phyloP scores from a whole-genome alignment of 2,797 vertebrate genomes.

The Melanotaenia trifasciata region DNA sequence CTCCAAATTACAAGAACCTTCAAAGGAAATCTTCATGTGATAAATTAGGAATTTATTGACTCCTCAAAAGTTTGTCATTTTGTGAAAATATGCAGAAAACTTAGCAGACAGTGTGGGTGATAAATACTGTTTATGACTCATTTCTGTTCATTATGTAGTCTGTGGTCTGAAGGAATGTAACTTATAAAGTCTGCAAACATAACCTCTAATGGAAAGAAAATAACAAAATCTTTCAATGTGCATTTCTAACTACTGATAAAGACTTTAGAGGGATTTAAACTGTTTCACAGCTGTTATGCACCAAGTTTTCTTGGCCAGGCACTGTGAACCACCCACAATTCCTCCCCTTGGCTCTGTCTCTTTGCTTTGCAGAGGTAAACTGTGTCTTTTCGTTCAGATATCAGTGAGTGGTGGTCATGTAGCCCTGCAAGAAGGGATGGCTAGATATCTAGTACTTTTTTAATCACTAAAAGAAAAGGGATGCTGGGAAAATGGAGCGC shows the following conservation, averaged over 20 bases:
- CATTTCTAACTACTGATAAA: background rate
- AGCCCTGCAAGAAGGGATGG: background rate
- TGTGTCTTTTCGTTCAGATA: background rate
- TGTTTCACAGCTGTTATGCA: background rate
- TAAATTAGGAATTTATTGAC: background rate
- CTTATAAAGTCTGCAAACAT: background rate
- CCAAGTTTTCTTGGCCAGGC: background rate
- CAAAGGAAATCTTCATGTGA: background rate
- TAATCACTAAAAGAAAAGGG: background rate
- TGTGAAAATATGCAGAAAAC: too few relatives aligned
- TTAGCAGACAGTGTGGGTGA: background rate
- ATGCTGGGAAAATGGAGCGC: background rate
- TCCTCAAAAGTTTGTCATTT: background rate
- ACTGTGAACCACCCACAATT: background rate
- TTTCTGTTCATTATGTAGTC: background rate
- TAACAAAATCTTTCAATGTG: background rate
- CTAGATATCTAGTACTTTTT: background rate
- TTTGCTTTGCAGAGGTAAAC: background rate
- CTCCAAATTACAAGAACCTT: background rate
- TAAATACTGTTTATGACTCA: background rate
- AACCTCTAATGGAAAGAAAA: background rate
- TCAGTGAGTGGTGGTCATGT: background rate
- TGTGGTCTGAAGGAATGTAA: background rate
- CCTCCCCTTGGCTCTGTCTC: background rate
- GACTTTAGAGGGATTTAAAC: background rate